These are phyloP conservation scores for Chelonus formosanus DNA, from an alignment of 2,888 invertebrate species.

Conservation along the genomic window DNA sequence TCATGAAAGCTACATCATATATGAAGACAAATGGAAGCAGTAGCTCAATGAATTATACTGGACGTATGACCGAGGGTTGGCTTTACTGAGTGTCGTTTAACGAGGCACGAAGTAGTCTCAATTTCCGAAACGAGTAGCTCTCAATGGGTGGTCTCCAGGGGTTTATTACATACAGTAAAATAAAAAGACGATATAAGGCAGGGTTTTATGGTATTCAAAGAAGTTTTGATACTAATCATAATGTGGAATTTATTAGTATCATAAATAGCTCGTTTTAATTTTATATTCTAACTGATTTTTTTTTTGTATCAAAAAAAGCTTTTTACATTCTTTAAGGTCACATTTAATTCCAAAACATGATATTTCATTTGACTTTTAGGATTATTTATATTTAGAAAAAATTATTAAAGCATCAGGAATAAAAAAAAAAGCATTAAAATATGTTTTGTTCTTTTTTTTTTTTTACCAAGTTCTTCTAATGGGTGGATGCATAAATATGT, in stretches of 20 bases:
- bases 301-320: no score
- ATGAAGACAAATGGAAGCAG: slow-evolving; percentile 24
- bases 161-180: slow-evolving; percentile 10
- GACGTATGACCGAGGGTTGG: slow-evolving; percentile 30
- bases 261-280: no score
- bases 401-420: no score
- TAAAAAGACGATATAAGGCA: slow-evolving; percentile 4
- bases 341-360: no score
- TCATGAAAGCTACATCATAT: neutral
- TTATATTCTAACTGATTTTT: no score
- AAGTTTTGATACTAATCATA: slow-evolving; percentile 16
- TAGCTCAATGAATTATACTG: slow-evolving; percentile 32
- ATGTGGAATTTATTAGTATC: neutral
- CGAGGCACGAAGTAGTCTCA: slow-evolving; percentile 59
- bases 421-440: no score
- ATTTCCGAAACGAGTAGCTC: slow-evolving; percentile 54
- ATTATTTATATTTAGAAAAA: no score
- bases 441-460: no score
- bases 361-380: no score
- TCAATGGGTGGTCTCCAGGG: slow-evolving; percentile 26
- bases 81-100: slow-evolving; percentile 47
- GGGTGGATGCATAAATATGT: no score
- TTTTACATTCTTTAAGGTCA: no score
- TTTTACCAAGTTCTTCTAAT: no score
- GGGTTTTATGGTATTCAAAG: slow-evolving; percentile 18